phyloP scores from a whole-genome alignment of 2,113 vertebrate species.

The Gadus macrocephalus region DNA sequence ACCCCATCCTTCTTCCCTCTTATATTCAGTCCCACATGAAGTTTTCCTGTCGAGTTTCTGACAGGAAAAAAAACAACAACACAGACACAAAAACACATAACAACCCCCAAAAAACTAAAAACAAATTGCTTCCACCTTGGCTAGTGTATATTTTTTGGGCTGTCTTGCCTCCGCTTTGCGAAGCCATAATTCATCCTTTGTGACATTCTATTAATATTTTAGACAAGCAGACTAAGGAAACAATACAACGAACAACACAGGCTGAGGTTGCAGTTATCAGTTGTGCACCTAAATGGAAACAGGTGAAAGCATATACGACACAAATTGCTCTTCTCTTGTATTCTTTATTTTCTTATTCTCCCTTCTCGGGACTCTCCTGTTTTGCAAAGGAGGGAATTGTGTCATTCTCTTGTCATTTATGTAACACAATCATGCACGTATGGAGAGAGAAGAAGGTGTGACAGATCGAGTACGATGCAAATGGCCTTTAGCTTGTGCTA shows the following conservation, averaged over 20 bases:
- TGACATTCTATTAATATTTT: slow-evolving; percentile 11
- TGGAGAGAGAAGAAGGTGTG: neutral
- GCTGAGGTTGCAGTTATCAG: neutral
- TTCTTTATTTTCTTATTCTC: neutral
- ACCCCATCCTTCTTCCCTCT: no score
- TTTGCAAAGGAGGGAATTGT: slow-evolving; percentile 7
- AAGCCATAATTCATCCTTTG: slow-evolving; percentile 19
- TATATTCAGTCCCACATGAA: no score
- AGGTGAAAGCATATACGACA: neutral
- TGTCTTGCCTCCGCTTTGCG: neutral
- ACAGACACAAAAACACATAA: neutral
- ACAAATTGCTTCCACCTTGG: neutral
- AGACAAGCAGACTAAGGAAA: slow-evolving; percentile 22
- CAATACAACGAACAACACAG: slow-evolving; percentile 7
- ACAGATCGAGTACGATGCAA: neutral
- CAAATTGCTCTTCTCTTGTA: neutral
- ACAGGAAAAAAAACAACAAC: neutral
- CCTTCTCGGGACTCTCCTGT: neutral
- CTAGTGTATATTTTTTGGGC: neutral
- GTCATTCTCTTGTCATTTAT: neutral
- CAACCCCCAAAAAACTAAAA: neutral
- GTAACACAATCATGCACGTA: neutral
- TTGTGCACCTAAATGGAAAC: neutral
- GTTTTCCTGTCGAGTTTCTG: neutral
- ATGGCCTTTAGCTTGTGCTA: no score